Base-by-base conservation (phyloP, 92 coral and sea anemone species). In the Siderastrea siderea region DNA sequence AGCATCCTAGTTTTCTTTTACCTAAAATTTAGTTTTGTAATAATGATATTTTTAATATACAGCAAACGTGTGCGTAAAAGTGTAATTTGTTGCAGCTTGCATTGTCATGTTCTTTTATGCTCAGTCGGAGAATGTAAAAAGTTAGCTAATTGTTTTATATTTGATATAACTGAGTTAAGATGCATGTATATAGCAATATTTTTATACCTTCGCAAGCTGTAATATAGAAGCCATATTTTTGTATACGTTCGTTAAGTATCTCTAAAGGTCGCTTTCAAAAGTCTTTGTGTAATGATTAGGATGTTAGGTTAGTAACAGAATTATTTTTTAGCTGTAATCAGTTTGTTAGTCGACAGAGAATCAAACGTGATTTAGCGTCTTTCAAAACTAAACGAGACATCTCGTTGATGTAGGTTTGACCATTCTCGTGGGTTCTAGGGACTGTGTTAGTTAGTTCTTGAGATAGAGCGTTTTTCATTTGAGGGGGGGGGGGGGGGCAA, bases 171-270 rank as follows among this genome's bases (percentile, higher is more conserved):
- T 10, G 16, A 74, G 45, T 54, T 74, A 55, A 53, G 47, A 50
- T 5, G 15, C 0, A 74, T 51, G 61, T 74, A 69, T 54, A 16
- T 5, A 54, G 10, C 51, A 70, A 26, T 70, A 82, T 82, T 82
- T 82, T 82, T 71, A 45, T 65, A 80, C 50, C 62, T 4, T 55
- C 57, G 38, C 38, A 26, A 11, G 50, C 19, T 4, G 7, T 13
- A 12, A n/a, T 26, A 75, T 16, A 57, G 57, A 55, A n/a, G 38
- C 46, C 5, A 2, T 70, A 55, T 82, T 82, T 70, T 82, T 82
- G 57, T 58, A 82, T 11, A 5, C 77, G 50, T 82, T 17, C 85
- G 16, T 47, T 53, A 26, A 52, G 50, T 7, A 26, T 67, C 47
- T 51, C 38, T 52, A 67, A 26, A 9, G 44, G 11, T 80, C 74